Conservation (phyloP, 2,888 invertebrate genomes). For the Lissonota sp. region DNA sequence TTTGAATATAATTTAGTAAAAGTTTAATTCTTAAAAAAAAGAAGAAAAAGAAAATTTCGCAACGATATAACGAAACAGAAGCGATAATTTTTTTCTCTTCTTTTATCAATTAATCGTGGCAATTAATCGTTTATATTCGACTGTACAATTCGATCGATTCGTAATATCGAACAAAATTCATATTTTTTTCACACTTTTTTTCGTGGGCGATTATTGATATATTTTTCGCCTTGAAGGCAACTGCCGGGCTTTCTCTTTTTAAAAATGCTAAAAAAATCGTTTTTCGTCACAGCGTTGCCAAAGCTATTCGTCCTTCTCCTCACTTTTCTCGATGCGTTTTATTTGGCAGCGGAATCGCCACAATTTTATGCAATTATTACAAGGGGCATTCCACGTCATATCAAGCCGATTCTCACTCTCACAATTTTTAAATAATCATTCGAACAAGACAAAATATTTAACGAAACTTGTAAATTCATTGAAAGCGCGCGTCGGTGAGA, state of each 20-base stretch:
- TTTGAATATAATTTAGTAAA: neutral
- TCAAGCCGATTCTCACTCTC: too few species aligned
- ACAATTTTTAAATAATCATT: too few species aligned
- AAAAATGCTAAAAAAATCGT: slow-evolving; percentile 51
- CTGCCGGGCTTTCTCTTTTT: slow-evolving; percentile 35
- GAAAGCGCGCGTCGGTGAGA: too few species aligned
- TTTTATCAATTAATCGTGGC: neutral
- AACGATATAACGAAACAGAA: slow-evolving; percentile 20
- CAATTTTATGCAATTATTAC: too few species aligned
- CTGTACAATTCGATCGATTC: slow-evolving; percentile 47
- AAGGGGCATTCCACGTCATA: too few species aligned
- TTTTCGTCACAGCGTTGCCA: slow-evolving; percentile 28
- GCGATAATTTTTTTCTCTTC: slow-evolving; percentile 10
- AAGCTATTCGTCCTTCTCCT: neutral
- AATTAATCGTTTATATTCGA: slow-evolving; percentile 26
- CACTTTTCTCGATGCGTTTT: slow-evolving; percentile 13
- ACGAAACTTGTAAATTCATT: too few species aligned
- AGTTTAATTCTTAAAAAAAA: neutral
- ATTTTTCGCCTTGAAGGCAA: slow-evolving; percentile 34
- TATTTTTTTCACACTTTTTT: neutral
- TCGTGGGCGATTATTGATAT: neutral
- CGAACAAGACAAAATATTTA: too few species aligned
- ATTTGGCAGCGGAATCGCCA: slow-evolving; percentile 5
- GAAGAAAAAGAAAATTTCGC: neutral
- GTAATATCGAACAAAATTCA: slow-evolving; percentile 35